These are phyloP conservation scores for Aurelia sp. DNA, from an alignment of 30 jellyfish, hydroid and myxozoan species.

Conservation along the genomic window DNA sequence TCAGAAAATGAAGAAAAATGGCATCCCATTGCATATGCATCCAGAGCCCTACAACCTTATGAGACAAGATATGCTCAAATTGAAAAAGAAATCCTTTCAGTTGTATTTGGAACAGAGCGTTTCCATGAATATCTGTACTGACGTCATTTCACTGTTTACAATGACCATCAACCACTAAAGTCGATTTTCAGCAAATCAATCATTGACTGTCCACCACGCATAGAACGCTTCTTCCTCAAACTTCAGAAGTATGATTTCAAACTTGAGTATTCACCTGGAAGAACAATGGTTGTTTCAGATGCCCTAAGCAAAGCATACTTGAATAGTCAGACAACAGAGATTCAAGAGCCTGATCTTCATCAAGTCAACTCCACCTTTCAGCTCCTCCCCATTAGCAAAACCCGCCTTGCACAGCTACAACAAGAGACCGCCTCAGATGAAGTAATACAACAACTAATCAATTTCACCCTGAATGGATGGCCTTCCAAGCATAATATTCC, in stretches of 20 bases:
- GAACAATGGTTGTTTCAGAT: constrained; percentile 68
- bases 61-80: constrained; percentile 56
- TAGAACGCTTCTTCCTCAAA: constrained; percentile 59
- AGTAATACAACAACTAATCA: constrained; percentile 30
- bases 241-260: constrained; percentile 64
- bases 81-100: constrained; percentile 55
- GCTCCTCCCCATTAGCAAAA: constrained; percentile 48
- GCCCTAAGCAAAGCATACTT: constrained; percentile 74
- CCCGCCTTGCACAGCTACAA: constrained; percentile 42
- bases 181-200: constrained; percentile 63
- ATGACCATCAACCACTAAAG: constrained; percentile 71
- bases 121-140: constrained; percentile 54
- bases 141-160: constrained; percentile 57
- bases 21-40: constrained; percentile 58
- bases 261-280: constrained; percentile 74
- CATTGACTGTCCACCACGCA: constrained; percentile 64
- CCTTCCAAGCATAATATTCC: constrained; percentile 42
- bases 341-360: constrained; percentile 59
- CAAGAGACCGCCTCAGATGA: constrained; percentile 43
- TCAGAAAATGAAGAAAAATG: constrained; percentile 37
- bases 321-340: constrained; percentile 58
- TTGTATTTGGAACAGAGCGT: constrained; percentile 55
- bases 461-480: constrained; percentile 63
- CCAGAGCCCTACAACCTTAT: constrained; percentile 47
- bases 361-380: neutral